Conservation (phyloP, 2,888 invertebrate genomes). For the Emmelina monodactyla region DNA sequence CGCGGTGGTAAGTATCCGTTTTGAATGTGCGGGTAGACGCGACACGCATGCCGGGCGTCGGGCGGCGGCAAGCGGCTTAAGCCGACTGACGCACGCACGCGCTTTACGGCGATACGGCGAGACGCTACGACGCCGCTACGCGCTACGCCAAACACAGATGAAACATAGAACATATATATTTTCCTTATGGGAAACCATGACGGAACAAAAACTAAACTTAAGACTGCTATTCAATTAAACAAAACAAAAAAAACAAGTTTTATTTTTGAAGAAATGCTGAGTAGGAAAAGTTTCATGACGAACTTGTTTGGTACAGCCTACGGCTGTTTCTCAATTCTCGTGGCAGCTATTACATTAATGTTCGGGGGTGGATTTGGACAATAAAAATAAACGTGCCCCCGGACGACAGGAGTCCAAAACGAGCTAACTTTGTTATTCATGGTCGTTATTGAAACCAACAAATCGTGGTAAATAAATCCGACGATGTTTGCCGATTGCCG, state of each 20-base stretch:
- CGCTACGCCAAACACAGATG: too few species aligned
- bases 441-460: constrained; percentile 33
- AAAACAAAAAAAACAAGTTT: too few species aligned
- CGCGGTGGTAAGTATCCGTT: constrained; percentile 39
- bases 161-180: too few species aligned
- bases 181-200: too few species aligned
- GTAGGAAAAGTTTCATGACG: too few species aligned
- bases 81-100: constrained; percentile 57
- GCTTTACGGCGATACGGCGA: constrained; percentile 24
- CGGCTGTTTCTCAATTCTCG: constrained; percentile 36
- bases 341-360: constrained; percentile 47
- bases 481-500: constrained; percentile 1
- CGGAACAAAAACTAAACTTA: too few species aligned
- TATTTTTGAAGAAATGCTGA: too few species aligned
- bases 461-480: not conserved
- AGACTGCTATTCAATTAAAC: too few species aligned
- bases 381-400: constrained; percentile 48
- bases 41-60: constrained; percentile 44
- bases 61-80: constrained; percentile 47
- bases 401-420: constrained; percentile 38
- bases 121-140: constrained; percentile 25
- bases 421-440: constrained; percentile 40
- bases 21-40: constrained; percentile 25
- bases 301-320: constrained; percentile 19
- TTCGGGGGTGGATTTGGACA: constrained; percentile 43